Conservation (phyloP, 2,888 invertebrate genomes). For the Nephrocerus scutellatus region DNA sequence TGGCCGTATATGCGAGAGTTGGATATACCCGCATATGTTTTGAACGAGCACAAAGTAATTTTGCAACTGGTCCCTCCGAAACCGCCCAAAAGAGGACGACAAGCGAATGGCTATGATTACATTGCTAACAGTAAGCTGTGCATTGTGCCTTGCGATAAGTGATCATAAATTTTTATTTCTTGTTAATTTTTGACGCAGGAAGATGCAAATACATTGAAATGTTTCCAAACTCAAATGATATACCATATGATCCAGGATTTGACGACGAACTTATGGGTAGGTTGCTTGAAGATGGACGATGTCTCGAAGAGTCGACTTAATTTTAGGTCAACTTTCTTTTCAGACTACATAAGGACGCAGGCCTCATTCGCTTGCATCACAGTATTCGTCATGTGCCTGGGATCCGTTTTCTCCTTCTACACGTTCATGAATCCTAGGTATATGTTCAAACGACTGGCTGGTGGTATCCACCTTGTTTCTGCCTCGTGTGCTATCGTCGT, state of each 20-base stretch:
- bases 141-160: neutral
- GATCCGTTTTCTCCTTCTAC: slow-evolving; percentile 73
- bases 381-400: slow-evolving; percentile 72
- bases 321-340: slow-evolving; percentile 12
- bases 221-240: slow-evolving; percentile 53
- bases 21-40: slow-evolving; percentile 38
- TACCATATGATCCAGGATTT: slow-evolving; percentile 50
- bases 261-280: slow-evolving; percentile 54
- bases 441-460: slow-evolving; percentile 81
- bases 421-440: slow-evolving; percentile 78
- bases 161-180: neutral
- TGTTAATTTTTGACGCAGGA: slow-evolving; percentile 38
- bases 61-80: slow-evolving; percentile 40
- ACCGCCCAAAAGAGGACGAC: slow-evolving; percentile 37
- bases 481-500: slow-evolving; percentile 75
- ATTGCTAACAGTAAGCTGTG: slow-evolving; percentile 32
- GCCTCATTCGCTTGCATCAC: slow-evolving; percentile 79
- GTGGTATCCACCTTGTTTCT: slow-evolving; percentile 77
- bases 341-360: slow-evolving; percentile 77
- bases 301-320: no score
- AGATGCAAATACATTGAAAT: slow-evolving; percentile 57
- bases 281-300: no score
- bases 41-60: slow-evolving; percentile 36
- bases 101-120: slow-evolving; percentile 39
- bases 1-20: slow-evolving; percentile 41